Conservation (phyloP, 2,888 invertebrate genomes). For the Xylophagus ater region DNA sequence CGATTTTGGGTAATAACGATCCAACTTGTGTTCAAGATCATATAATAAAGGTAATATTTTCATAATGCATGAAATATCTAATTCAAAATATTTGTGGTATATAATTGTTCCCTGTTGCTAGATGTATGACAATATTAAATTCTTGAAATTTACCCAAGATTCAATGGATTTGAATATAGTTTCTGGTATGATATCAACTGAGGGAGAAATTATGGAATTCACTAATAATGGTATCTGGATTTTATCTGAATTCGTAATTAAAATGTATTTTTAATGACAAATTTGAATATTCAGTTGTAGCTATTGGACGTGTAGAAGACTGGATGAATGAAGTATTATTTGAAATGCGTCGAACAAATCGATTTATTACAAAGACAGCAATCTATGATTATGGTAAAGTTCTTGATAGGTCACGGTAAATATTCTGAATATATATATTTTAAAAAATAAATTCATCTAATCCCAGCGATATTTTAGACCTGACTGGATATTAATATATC, state of each 20-base stretch:
- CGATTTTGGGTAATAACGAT: conserved; percentile 78
- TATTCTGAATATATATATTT: no score
- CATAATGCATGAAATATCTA: conserved; percentile 9
- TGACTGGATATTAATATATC: conserved; percentile 82
- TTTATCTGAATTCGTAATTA: not conserved
- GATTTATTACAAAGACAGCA: conserved; percentile 75
- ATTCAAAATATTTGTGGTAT: not conserved
- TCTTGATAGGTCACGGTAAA: conserved; percentile 49
- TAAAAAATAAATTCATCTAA: no score
- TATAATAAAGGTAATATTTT: conserved; percentile 64
- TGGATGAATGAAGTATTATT: conserved; percentile 81
- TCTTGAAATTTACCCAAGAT: conserved; percentile 57
- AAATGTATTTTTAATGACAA: not conserved
- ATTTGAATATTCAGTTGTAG: conserved; percentile 42
- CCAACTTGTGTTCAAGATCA: conserved; percentile 81
- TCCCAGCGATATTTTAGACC: no score
- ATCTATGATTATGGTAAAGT: conserved; percentile 77
- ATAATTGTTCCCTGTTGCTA: conserved; percentile 32
- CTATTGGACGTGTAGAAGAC: conserved; percentile 76
- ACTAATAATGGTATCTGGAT: conserved; percentile 39
- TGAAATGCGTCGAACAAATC: conserved; percentile 77
- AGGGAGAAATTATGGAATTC: conserved; percentile 81
- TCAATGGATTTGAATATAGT: conserved; percentile 55
- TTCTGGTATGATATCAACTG: conserved; percentile 76
- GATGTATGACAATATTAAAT: conserved; percentile 88